Percentiles rank a stretch among this genome's conserved stretches.
Conservation (phyloP, 2,113 vertebrate genomes). For the Prinia subflava region DNA sequence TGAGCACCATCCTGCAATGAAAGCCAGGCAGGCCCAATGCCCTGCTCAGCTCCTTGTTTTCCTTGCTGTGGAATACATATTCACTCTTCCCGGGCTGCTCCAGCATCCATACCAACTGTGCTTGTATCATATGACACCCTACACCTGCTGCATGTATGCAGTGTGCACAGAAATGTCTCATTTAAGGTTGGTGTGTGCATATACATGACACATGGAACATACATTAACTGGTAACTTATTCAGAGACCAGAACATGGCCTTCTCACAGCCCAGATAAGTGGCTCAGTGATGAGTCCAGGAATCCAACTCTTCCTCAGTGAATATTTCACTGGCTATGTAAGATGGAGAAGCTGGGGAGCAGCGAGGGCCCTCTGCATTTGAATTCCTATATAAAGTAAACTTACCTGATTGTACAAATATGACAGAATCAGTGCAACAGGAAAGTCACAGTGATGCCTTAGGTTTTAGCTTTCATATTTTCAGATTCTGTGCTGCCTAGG, state of each 20-base stretch:
- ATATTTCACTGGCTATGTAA: background rate
- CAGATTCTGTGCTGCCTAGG: no score
- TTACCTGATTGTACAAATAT: background rate
- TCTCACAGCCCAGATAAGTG: background rate
- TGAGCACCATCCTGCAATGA: background rate
- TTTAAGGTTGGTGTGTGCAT: background rate
- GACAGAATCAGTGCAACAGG: background rate
- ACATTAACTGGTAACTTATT: background rate
- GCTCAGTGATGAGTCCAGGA: background rate
- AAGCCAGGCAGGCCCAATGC: background rate
- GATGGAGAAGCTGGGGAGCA: background rate
- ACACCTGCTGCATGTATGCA: background rate
- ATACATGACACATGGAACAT: no score
- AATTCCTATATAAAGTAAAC: background rate
- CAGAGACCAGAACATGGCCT: background rate
- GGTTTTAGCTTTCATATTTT: no score
- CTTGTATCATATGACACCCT: fast-evolving
- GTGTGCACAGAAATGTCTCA: background rate
- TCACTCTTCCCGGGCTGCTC: background rate
- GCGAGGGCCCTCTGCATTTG: background rate
- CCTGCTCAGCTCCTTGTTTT: background rate
- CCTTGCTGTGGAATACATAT: background rate
- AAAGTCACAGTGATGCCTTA: background rate
- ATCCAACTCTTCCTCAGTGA: background rate
- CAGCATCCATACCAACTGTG: background rate